Evolutionary conservation across 2,113 vertebrate genomes (phyloP).

Genomic region (Steatornis caripensis): DNA sequence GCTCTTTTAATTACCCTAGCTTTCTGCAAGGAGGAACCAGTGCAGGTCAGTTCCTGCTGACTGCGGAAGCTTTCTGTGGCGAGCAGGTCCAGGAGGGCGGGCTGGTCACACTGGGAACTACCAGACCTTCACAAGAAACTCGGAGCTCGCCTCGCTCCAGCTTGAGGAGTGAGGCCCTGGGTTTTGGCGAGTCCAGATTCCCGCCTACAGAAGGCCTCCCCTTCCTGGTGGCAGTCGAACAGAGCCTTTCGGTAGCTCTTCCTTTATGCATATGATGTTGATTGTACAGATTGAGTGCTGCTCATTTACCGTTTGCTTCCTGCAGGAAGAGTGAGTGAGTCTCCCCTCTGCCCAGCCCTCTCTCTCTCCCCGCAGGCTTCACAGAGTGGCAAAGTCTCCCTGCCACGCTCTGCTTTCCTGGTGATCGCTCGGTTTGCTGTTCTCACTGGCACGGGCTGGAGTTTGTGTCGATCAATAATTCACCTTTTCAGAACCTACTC

Average conservation of each 20-base stretch:
- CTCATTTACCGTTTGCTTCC: not conserved
- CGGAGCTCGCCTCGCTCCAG: not conserved
- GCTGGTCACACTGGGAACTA: not conserved
- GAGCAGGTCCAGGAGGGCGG: not conserved
- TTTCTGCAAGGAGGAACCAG: not conserved
- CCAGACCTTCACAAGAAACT: not conserved
- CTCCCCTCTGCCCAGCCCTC: not conserved
- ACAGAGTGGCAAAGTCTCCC: conserved; percentile 90
- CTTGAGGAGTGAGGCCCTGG: not conserved
- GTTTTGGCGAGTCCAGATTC: not conserved
- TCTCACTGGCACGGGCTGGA: conserved; percentile 94
- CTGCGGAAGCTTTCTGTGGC: not conserved
- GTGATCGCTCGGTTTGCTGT: conserved; percentile 93
- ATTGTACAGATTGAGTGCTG: not conserved
- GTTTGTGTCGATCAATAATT: conserved; percentile 91
- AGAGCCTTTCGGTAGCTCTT: not conserved
- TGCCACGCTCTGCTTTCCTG: conserved; percentile 90
- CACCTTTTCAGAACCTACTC: conserved; percentile 96
- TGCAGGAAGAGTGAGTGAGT: not conserved
- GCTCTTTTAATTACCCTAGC: not conserved
- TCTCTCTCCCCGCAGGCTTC: conserved; percentile 81
- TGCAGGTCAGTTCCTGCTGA: not conserved
- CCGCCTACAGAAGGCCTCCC: not conserved
- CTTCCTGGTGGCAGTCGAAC: not conserved
- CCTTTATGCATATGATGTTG: fast-evolving